These are phyloP conservation scores for Sebastes umbrosus DNA, from an alignment of 2,797 vertebrate species.

Conservation along the genomic window DNA sequence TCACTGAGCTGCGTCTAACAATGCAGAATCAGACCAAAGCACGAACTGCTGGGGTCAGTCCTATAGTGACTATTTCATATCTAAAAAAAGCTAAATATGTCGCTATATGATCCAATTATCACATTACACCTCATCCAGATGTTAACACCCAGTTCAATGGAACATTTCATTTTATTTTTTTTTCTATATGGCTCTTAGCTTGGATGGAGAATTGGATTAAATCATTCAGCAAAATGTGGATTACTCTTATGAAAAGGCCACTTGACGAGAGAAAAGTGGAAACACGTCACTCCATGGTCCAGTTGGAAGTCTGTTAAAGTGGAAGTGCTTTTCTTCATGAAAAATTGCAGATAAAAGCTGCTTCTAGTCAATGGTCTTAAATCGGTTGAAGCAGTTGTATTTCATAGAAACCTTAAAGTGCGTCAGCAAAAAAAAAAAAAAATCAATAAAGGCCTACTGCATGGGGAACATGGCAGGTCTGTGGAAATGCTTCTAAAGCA, in stretches of 20 bases:
- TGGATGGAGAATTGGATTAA: slow-evolving; percentile 42
- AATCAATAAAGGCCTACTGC: slow-evolving; percentile 22
- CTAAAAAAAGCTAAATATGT: slow-evolving; percentile 7
- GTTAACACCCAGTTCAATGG: not conserved
- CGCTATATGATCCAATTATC: slow-evolving; percentile 16
- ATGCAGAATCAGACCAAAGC: not conserved
- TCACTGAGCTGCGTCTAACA: slow-evolving; percentile 25
- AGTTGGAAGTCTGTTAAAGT: slow-evolving; percentile 14
- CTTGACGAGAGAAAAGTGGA: slow-evolving; percentile 10
- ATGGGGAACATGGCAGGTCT: slow-evolving; percentile 19
- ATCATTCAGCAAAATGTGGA: slow-evolving; percentile 38
- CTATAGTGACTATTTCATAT: not conserved
- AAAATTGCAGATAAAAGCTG: slow-evolving; percentile 22
- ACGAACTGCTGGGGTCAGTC: not conserved
- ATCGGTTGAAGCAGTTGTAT: slow-evolving; percentile 5
- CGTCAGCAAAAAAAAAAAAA: slow-evolving; percentile 16
- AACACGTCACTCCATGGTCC: not conserved
- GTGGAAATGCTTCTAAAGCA: slow-evolving; percentile 10
- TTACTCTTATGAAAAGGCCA: slow-evolving; percentile 36
- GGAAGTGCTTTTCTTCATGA: slow-evolving; percentile 2
- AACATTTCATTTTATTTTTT: not conserved
- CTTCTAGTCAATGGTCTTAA: slow-evolving; percentile 15
- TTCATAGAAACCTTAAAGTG: slow-evolving; percentile 36
- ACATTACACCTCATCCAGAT: not conserved
- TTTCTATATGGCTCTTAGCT: slow-evolving; percentile 24